A percentile compares a stretch with the other conserved stretches of the same genome.
These are phyloP conservation scores for Falcunculus frontatus DNA, from an alignment of 2,113 vertebrate genomes.

Conservation along the genomic window DNA sequence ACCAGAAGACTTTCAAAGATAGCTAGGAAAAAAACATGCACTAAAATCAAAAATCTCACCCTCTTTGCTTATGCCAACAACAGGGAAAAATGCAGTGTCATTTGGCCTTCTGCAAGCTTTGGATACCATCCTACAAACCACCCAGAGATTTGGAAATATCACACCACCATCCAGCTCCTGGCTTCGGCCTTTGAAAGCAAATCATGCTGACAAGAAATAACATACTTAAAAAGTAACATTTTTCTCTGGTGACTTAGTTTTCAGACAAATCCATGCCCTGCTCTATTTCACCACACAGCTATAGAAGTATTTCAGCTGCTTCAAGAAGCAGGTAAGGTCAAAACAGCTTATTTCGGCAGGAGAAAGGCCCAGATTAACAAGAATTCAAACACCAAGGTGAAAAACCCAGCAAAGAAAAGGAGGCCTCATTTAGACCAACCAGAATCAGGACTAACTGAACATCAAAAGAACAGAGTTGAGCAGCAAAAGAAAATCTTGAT, in stretches of 20 bases:
- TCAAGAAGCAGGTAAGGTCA: neutral
- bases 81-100: neutral
- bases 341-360: neutral
- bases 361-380: neutral
- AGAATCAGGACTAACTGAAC: neutral
- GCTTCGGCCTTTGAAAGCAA: neutral
- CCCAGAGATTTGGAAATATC: neutral
- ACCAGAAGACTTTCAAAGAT: neutral
- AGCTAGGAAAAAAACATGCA: neutral
- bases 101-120: neutral
- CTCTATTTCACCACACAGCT: neutral
- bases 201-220: neutral
- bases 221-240: neutral
- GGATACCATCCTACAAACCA: neutral
- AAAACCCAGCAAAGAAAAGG: neutral
- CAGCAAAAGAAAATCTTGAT: neutral
- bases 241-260: neutral
- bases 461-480: neutral
- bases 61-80: neutral
- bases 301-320: neutral
- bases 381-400: neutral
- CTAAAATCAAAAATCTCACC: neutral
- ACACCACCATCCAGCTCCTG: neutral
- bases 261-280: neutral
- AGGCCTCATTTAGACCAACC: neutral